Percentiles rank a stretch among this genome's conserved stretches.
Conservation (phyloP, 2,113 vertebrate genomes). For the Edolisoma coerulescens region DNA sequence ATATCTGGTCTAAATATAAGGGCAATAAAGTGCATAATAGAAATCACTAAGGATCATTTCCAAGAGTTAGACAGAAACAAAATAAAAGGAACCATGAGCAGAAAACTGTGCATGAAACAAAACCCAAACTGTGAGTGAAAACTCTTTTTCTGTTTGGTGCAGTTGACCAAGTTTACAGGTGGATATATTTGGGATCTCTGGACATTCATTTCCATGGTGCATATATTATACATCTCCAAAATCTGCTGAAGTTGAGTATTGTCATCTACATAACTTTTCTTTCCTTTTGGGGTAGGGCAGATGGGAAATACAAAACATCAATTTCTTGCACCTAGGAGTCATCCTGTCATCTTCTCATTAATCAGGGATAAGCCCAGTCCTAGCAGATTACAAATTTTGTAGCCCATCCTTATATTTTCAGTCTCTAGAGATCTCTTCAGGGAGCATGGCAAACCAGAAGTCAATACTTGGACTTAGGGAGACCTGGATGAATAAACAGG, state of each 20-base stretch:
- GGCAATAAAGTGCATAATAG: neutral
- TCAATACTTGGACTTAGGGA: constrained; percentile 59
- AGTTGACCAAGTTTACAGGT: neutral
- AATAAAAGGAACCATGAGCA: neutral
- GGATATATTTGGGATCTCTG: neutral
- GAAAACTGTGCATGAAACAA: neutral
- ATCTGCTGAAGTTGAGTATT: neutral
- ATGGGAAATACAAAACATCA: neutral
- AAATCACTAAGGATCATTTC: neutral
- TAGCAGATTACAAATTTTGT: constrained; percentile 8
- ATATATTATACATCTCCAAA: neutral
- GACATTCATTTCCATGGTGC: neutral
- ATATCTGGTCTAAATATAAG: neutral
- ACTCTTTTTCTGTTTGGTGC: neutral
- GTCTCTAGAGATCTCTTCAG: constrained; percentile 2
- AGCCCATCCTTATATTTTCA: neutral
- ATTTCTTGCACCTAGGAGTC: constrained; percentile 28
- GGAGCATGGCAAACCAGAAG: constrained; percentile 12
- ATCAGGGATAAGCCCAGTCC: neutral
- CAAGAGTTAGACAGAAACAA: neutral
- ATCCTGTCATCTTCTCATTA: neutral
- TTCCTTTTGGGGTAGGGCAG: neutral
- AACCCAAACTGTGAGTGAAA: neutral
- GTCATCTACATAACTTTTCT: neutral
- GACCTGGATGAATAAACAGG: constrained; percentile 53